phyloP scores from a whole-genome alignment of 2,113 vertebrate genomes.

The Catharus minimus region DNA sequence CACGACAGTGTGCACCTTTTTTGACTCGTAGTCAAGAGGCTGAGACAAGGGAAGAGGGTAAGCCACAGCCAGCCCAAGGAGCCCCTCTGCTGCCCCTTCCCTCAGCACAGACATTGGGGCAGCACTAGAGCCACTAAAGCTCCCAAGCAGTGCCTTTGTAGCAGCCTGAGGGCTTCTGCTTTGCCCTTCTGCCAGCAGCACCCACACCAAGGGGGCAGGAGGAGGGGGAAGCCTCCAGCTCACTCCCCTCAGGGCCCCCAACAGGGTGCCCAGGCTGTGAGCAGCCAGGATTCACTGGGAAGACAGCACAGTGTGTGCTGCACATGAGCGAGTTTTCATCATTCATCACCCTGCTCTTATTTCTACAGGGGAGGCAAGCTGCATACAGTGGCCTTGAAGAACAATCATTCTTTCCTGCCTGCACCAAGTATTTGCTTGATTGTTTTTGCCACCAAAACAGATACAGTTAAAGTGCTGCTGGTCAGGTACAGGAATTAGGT shows the following conservation, averaged over 20 bases:
- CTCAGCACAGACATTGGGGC: fast-evolving
- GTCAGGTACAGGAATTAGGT: background rate
- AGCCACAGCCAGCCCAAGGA: background rate
- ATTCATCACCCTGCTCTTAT: slow-evolving; percentile 15
- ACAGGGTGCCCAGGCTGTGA: background rate
- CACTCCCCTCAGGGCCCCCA: background rate
- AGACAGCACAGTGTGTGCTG: background rate
- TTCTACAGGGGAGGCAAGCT: background rate
- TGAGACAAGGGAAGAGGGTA: slow-evolving; percentile 51
- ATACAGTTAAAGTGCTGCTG: background rate
- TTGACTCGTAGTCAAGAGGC: slow-evolving; percentile 92
- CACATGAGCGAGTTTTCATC: background rate
- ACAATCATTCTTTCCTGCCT: background rate
- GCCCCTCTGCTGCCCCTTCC: background rate
- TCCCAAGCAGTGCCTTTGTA: background rate
- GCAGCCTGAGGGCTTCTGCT: background rate
- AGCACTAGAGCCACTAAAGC: background rate
- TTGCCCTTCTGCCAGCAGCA: background rate
- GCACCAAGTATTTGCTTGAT: background rate
- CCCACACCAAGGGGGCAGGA: background rate
- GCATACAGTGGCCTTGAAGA: background rate
- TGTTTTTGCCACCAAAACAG: slow-evolving; percentile 35
- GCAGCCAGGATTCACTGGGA: background rate
- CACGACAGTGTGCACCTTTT: slow-evolving; percentile 89
- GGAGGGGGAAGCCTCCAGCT: background rate